Percentiles rank a stretch among this genome's conserved stretches.
These are phyloP conservation scores for Parelbella ahira DNA, from an alignment of 2,888 invertebrate genomes.

Conservation along the genomic window DNA sequence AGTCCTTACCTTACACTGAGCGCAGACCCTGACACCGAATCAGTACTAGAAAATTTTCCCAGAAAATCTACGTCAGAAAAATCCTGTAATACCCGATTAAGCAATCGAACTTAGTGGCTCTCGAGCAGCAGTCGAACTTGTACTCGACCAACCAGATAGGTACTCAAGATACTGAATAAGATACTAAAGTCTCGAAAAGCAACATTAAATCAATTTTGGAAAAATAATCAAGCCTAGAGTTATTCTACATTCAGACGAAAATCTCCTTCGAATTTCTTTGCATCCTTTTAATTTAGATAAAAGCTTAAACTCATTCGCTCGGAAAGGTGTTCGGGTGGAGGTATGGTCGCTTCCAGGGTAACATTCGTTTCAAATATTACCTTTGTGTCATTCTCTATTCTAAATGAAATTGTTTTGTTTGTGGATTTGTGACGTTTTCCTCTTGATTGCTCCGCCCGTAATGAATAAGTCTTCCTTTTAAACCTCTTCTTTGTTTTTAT, in stretches of 20 bases:
- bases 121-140: too few species aligned
- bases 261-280: slow-evolving; percentile 11
- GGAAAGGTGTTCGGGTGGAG: slow-evolving; percentile 11
- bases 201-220: too few species aligned
- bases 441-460: slow-evolving; percentile 3
- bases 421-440: slow-evolving; percentile 3
- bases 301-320: slow-evolving; percentile 15
- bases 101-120: too few species aligned
- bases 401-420: slow-evolving; percentile 12
- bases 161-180: too few species aligned
- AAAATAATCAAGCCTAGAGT: slow-evolving; percentile 10
- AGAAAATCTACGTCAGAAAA: too few species aligned
- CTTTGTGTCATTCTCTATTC: not conserved
- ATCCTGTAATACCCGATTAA: too few species aligned
- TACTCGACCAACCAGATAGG: too few species aligned
- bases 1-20: too few species aligned
- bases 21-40: too few species aligned
- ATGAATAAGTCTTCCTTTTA: not conserved
- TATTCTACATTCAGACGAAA: slow-evolving; percentile 10
- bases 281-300: slow-evolving; percentile 24
- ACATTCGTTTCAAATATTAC: slow-evolving; percentile 4
- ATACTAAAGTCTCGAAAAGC: too few species aligned
- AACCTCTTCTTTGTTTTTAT: not conserved
- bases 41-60: too few species aligned
- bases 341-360: slow-evolving; percentile 11